A percentile compares a stretch with the other conserved stretches of the same genome.
Conservation (phyloP, 2,888 invertebrate species). For the Drosophila meridiana region DNA sequence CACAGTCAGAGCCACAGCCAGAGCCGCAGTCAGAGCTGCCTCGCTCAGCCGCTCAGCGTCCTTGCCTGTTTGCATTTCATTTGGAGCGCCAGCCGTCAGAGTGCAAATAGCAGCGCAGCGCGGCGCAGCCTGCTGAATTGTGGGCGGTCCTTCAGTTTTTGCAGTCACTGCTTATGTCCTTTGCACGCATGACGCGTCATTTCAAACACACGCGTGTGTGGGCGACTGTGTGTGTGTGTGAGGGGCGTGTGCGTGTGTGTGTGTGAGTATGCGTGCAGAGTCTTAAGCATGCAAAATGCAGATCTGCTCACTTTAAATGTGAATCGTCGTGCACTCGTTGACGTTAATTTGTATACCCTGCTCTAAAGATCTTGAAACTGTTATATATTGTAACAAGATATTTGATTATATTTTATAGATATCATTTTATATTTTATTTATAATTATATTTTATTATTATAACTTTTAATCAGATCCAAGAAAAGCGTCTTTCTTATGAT, state of each 20-base stretch:
- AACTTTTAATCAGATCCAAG: not conserved
- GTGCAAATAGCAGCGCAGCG: conserved; percentile 41
- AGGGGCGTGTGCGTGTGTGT: conserved; percentile 8
- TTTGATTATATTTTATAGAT: not conserved
- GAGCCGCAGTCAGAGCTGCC: conserved; percentile 5
- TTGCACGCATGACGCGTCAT: conserved; percentile 47
- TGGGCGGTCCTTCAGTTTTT: conserved; percentile 60
- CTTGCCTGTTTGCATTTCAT: conserved; percentile 42
- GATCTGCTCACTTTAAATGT: conserved; percentile 32
- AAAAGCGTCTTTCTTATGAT: not conserved
- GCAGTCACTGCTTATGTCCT: conserved; percentile 73
- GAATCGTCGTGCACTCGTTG: conserved; percentile 37
- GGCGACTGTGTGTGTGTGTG: conserved; percentile 17
- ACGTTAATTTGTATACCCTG: conserved; percentile 27
- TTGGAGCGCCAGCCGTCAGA: conserved; percentile 33
- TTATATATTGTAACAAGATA: not conserved
- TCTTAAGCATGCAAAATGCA: conserved; percentile 65
- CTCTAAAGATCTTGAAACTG: not conserved
- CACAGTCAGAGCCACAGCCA: not conserved
- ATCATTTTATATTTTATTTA: not conserved
- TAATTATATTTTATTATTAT: too few species aligned
- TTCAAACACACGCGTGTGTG: conserved; percentile 7
- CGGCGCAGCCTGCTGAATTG: conserved; percentile 14
- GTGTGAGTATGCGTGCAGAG: conserved; percentile 8
- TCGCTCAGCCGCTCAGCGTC: conserved; percentile 16